phyloP scores from a whole-genome alignment of 1,140 invertebrate species.

The Aphaenogaster floridana region DNA sequence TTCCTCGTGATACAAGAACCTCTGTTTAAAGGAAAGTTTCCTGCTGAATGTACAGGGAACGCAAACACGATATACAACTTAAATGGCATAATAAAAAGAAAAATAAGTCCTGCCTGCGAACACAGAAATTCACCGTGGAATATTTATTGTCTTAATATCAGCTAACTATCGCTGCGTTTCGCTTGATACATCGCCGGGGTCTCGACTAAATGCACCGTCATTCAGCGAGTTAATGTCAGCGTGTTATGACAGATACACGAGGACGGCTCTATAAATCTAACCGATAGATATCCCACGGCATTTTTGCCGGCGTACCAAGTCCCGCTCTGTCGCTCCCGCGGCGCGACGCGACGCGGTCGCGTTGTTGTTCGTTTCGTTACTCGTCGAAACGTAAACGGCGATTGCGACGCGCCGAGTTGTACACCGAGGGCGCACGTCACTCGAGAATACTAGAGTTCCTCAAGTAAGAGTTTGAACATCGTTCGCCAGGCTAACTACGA shows the following conservation, averaged over 20 bases:
- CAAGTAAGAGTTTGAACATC: too few species aligned
- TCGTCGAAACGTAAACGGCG: background rate
- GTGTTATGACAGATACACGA: slow-evolving; percentile 61
- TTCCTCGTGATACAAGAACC: background rate
- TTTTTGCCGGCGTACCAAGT: slow-evolving; percentile 21
- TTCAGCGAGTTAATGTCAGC: slow-evolving; percentile 58
- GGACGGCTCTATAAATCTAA: slow-evolving; percentile 60
- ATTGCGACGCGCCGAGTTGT: slow-evolving; percentile 29
- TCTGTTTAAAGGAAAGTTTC: background rate
- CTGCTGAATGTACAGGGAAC: background rate
- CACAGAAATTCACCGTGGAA: slow-evolving; percentile 33
- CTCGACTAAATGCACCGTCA: slow-evolving; percentile 54
- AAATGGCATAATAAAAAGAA: slow-evolving; percentile 13
- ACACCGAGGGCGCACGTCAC: background rate
- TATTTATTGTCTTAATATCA: slow-evolving; percentile 49
- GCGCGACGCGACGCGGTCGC: slow-evolving; percentile 5
- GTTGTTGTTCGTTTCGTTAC: slow-evolving; percentile 2
- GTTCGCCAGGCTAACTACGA: too few species aligned
- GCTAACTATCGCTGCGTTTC: slow-evolving; percentile 20
- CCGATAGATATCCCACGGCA: slow-evolving; percentile 47
- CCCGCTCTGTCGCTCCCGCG: slow-evolving; percentile 22
- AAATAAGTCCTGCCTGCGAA: background rate
- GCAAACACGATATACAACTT: background rate
- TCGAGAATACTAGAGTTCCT: background rate
- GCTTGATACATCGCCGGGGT: slow-evolving; percentile 25